These are phyloP conservation scores for Haemorhous mexicanus DNA, from an alignment of 2,113 vertebrate genomes.

Conservation along the genomic window DNA sequence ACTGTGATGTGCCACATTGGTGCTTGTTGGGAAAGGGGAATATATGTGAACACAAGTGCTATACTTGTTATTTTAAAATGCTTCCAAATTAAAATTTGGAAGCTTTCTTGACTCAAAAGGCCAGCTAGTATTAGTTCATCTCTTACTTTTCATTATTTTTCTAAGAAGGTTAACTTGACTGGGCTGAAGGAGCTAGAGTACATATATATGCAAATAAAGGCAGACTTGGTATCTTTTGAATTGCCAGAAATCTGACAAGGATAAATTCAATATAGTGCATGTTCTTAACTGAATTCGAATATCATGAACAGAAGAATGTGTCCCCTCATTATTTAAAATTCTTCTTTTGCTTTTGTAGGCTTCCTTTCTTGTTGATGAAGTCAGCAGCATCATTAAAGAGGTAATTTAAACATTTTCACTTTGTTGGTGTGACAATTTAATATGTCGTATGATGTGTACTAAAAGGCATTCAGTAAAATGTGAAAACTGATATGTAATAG, in stretches of 20 bases:
- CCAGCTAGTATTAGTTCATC: background rate
- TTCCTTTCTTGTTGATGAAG: constrained; percentile 88
- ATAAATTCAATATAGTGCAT: background rate
- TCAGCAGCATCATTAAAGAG: constrained; percentile 91
- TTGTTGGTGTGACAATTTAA: background rate
- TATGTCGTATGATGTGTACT: background rate
- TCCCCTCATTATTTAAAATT: background rate
- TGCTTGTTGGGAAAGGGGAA: background rate
- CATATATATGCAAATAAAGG: background rate
- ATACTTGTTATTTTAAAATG: background rate
- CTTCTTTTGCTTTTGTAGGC: constrained; percentile 65
- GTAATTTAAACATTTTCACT: constrained; percentile 61
- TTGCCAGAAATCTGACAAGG: background rate
- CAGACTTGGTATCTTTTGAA: background rate
- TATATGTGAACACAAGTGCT: background rate
- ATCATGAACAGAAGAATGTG: background rate
- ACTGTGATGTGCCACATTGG: too few species aligned
- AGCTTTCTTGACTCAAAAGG: background rate
- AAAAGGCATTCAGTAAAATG: background rate
- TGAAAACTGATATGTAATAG: background rate
- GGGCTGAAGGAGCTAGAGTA: background rate
- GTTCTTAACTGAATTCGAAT: background rate
- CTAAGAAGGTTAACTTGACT: background rate
- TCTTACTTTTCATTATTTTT: background rate
- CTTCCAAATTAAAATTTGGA: background rate